A percentile compares a stretch with the other conserved stretches of the same genome.
Evolutionary conservation across 2,797 vertebrate species (phyloP).

Genomic region (Forpus xanthops): DNA sequence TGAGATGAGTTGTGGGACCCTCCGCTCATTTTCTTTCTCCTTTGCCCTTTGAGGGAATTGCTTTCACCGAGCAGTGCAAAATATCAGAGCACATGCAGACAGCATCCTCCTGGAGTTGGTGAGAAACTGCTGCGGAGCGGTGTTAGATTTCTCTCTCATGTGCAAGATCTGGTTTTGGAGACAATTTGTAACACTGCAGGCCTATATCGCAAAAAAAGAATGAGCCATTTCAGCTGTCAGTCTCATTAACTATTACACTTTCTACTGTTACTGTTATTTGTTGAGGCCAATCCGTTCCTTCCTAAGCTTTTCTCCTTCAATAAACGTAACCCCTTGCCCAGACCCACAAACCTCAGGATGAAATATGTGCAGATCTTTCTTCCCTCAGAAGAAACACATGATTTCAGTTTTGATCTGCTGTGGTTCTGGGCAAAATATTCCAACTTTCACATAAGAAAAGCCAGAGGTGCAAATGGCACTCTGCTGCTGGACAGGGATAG

Average conservation of each 20-base stretch:
- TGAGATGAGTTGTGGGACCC: slow-evolving; percentile 46
- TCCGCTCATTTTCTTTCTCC: slow-evolving; percentile 43
- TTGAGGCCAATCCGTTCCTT: neutral
- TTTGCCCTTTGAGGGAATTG: slow-evolving; percentile 58
- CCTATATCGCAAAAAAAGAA: slow-evolving; percentile 35
- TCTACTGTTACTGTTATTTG: slow-evolving; percentile 35
- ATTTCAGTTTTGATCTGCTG: neutral
- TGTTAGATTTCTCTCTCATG: slow-evolving; percentile 26
- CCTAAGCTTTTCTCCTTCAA: neutral
- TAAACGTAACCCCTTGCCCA: neutral
- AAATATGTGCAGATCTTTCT: neutral
- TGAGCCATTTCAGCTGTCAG: slow-evolving; percentile 6
- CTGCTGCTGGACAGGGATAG: neutral
- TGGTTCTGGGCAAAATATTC: neutral
- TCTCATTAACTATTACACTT: slow-evolving; percentile 35
- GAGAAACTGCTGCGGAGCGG: slow-evolving; percentile 28
- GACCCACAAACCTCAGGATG: neutral
- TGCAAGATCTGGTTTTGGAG: slow-evolving; percentile 11
- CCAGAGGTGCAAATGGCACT: neutral
- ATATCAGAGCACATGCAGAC: slow-evolving; percentile 9
- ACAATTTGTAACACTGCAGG: slow-evolving; percentile 35
- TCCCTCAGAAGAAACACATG: neutral
- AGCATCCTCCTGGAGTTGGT: slow-evolving; percentile 49
- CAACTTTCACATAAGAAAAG: neutral
- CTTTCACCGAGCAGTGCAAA: slow-evolving; percentile 40